phyloP scores from a whole-genome alignment of 2,797 vertebrate species.

The Vultur gryphus region DNA sequence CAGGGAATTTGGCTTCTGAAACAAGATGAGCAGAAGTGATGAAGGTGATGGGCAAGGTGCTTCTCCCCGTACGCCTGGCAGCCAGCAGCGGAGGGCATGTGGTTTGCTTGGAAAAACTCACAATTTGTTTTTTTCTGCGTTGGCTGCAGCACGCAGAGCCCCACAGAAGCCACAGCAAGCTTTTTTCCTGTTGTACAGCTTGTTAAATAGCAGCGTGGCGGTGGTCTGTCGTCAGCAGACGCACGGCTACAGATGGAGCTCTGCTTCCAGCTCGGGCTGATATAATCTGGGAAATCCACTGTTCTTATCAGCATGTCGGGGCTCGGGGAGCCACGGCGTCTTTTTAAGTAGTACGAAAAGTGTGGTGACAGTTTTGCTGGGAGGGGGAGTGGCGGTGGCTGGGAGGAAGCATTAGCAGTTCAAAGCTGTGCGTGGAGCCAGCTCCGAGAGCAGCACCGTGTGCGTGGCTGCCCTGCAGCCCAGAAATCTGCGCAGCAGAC shows the following conservation, averaged over 20 bases:
- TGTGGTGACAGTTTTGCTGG: neutral
- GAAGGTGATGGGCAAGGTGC: neutral
- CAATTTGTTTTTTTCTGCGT: accelerated
- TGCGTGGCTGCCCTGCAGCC: neutral
- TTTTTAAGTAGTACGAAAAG: neutral
- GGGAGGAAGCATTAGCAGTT: neutral
- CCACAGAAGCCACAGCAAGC: neutral
- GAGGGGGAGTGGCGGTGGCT: neutral
- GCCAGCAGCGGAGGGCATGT: neutral
- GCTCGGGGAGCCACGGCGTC: neutral
- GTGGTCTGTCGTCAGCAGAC: neutral
- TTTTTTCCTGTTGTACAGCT: neutral
- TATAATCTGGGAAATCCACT: neutral
- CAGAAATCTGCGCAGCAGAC: neutral
- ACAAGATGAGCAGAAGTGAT: neutral
- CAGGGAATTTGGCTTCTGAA: neutral
- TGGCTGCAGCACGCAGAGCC: neutral
- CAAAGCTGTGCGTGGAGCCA: neutral
- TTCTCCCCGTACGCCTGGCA: neutral
- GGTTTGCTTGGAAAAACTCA: neutral
- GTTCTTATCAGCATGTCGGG: neutral
- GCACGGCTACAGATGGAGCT: neutral
- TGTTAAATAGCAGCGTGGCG: neutral
- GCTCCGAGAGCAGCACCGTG: accelerated
- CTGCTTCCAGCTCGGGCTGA: neutral